Conservation (phyloP, 2,113 vertebrate species). For the Podarcis cretensis region DNA sequence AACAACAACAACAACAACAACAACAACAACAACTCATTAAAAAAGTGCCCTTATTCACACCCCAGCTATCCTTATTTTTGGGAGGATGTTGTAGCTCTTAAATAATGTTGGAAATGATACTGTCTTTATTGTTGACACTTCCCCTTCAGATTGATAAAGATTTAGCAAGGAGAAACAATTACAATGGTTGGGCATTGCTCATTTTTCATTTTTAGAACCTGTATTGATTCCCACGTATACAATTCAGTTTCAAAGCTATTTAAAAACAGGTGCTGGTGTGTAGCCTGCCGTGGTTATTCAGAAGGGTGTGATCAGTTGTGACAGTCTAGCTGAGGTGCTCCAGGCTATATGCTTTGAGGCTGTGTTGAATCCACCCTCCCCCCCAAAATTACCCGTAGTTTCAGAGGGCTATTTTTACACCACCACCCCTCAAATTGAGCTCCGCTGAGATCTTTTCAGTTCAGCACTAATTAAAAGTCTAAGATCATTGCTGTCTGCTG, state of each 20-base stretch:
- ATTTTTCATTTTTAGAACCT: constrained; percentile 43
- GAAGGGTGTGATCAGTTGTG: neutral
- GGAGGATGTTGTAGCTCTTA: neutral
- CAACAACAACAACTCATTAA: neutral
- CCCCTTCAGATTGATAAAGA: constrained; percentile 53
- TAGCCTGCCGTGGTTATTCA: neutral
- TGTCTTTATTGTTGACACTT: constrained; percentile 39
- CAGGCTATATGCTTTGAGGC: too few relatives aligned
- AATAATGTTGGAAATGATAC: constrained; percentile 52
- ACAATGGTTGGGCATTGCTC: constrained; percentile 42
- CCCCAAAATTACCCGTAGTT: too few relatives aligned
- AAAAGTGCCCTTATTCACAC: neutral
- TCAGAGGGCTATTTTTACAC: too few relatives aligned
- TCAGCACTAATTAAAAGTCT: too few relatives aligned
- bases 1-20: too few relatives aligned
- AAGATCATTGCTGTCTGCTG: too few relatives aligned
- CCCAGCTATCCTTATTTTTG: constrained; percentile 10
- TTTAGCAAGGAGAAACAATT: constrained; percentile 32
- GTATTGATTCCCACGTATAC: constrained; percentile 54
- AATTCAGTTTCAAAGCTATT: constrained; percentile 55
- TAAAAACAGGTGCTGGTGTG: neutral
- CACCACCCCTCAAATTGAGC: too few relatives aligned
- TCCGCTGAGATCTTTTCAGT: too few relatives aligned
- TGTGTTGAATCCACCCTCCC: too few relatives aligned
- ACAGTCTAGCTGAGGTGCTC: neutral